Conservation (phyloP, 2,888 invertebrate genomes). For the Drosophila algonquin region DNA sequence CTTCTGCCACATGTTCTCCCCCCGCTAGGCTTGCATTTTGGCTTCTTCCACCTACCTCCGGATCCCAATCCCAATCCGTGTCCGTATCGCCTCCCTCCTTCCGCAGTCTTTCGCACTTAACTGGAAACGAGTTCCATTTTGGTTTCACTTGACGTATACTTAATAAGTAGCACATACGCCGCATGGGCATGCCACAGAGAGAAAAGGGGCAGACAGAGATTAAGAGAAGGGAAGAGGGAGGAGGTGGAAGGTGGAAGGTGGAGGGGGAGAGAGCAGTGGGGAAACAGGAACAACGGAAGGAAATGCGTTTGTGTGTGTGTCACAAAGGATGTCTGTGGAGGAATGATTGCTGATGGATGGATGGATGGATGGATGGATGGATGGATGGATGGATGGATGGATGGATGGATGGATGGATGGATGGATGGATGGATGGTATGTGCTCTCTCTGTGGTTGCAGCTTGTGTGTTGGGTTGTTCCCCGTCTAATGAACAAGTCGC, state of each 20-base stretch:
- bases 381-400: no score
- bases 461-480: no score
- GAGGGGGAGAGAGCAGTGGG: neutral
- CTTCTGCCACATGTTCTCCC: neutral
- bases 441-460: no score
- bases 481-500: neutral
- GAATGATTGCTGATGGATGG: neutral
- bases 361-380: neutral
- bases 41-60: no score
- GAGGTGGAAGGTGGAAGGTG: no score
- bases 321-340: neutral
- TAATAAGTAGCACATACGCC: conserved; percentile 63
- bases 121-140: conserved; percentile 34
- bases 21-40: no score
- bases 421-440: neutral
- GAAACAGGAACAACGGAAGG: neutral
- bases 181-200: conserved; percentile 9
- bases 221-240: no score
- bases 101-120: conserved; percentile 8
- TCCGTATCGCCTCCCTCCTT: neutral
- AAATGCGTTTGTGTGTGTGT: neutral
- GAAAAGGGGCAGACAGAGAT: neutral
- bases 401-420: neutral
- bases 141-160: conserved; percentile 56
- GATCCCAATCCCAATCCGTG: neutral